Percentiles rank a stretch among this genome's conserved stretches.
Evolutionary conservation across 2,888 invertebrate species (phyloP).

Genomic region (Mermis nigrescens): DNA sequence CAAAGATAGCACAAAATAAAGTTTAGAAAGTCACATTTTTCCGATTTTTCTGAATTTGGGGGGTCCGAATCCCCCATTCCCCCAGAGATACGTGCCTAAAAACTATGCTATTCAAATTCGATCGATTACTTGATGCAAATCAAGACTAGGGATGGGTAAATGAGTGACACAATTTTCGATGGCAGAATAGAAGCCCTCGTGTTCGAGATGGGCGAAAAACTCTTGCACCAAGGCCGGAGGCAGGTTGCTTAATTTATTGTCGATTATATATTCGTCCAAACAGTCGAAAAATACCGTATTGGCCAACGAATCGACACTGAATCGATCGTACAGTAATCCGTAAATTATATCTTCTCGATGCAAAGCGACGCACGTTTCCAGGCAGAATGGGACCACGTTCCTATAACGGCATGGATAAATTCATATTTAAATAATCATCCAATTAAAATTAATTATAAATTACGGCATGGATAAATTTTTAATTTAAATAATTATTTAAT

Average conservation of each 20-base stretch:
- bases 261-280: conserved; percentile 50
- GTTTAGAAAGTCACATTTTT: too few relatives aligned
- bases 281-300: conserved; percentile 49
- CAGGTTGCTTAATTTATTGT: conserved; percentile 40
- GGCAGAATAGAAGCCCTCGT: conserved; percentile 44
- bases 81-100: too few relatives aligned
- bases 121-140: conserved; percentile 48
- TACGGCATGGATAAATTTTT: too few relatives aligned
- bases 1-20: too few relatives aligned
- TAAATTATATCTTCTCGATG: conserved; percentile 40
- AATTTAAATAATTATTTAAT: too few relatives aligned
- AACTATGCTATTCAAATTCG: too few relatives aligned
- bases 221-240: conserved; percentile 53
- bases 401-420: too few relatives aligned
- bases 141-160: conserved; percentile 52
- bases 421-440: too few relatives aligned
- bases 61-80: too few relatives aligned
- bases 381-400: conserved; percentile 9
- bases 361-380: conserved; percentile 17
- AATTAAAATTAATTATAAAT: too few relatives aligned
- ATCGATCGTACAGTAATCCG: conserved; percentile 46
- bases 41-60: too few relatives aligned
- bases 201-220: conserved; percentile 49
- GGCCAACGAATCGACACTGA: conserved; percentile 43
- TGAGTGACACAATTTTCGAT: conserved; percentile 53